These are phyloP conservation scores for Ichneumoninae sp. DNA, from an alignment of 2,888 invertebrate genomes.

Conservation along the genomic window DNA sequence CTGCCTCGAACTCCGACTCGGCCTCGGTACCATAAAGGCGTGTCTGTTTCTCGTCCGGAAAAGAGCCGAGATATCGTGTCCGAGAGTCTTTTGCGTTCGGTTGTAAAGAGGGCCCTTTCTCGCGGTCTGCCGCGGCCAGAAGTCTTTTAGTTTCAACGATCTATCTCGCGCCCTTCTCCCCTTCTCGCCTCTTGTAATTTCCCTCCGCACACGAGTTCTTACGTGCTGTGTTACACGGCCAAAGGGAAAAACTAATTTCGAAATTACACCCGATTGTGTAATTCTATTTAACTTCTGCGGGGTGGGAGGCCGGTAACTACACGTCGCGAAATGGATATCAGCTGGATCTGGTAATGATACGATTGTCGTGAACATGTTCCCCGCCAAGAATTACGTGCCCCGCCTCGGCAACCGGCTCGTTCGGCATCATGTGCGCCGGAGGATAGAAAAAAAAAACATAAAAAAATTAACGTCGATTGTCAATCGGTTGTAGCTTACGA, in stretches of 20 bases:
- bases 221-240: background rate
- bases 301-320: background rate
- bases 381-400: background rate
- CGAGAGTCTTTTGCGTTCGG: constrained; percentile 37
- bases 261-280: constrained; percentile 22
- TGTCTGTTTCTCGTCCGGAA: constrained; percentile 45
- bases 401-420: background rate
- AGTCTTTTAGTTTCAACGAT: constrained; percentile 30
- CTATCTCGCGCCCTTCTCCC: background rate
- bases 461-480: background rate
- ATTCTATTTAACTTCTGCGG: constrained; percentile 15
- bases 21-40: constrained; percentile 57
- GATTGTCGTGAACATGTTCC: constrained; percentile 13
- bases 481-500: constrained; percentile 1
- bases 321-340: background rate
- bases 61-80: constrained; percentile 42
- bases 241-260: constrained; percentile 13
- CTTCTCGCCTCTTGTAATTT: constrained; percentile 22
- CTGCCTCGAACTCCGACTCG: constrained; percentile 46
- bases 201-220: constrained; percentile 25
- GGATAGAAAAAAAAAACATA: background rate
- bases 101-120: constrained; percentile 7
- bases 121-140: constrained; percentile 2
- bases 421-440: background rate
- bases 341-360: constrained; percentile 18